These are phyloP conservation scores for Drosophila kanapiae DNA, from an alignment of 1,140 invertebrate genomes.

Conservation along the genomic window DNA sequence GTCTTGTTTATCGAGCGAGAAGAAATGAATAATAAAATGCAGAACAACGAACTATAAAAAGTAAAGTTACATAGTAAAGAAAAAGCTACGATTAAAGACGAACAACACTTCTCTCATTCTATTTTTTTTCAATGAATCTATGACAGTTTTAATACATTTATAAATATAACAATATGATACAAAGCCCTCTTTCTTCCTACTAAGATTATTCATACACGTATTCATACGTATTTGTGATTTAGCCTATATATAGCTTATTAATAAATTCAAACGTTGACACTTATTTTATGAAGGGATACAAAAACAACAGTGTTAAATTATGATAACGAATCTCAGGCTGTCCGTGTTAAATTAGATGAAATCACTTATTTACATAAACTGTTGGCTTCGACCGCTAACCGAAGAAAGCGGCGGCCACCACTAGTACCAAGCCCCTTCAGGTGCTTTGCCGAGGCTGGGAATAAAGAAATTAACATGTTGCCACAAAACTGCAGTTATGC, in stretches of 20 bases:
- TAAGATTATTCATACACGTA: not conserved
- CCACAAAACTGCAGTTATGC: conserved; percentile 78
- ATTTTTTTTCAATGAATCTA: not conserved
- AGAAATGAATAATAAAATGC: conserved; percentile 30
- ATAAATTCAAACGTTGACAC: not conserved
- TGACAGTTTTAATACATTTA: not conserved
- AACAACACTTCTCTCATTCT: too few relatives aligned
- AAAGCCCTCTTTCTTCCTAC: too few relatives aligned
- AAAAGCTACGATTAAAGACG: not conserved
- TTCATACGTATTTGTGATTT: not conserved
- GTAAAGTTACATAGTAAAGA: conserved; percentile 5
- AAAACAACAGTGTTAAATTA: not conserved
- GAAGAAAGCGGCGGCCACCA: conserved; percentile 35
- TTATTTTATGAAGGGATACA: conserved; percentile 6
- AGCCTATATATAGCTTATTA: not conserved
- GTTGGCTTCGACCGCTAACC: conserved; percentile 1
- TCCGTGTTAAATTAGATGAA: conserved; percentile 35
- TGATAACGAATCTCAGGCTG: conserved; percentile 22
- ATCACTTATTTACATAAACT: conserved; percentile 20
- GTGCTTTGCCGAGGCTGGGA: conserved; percentile 46
- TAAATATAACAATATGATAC: not conserved
- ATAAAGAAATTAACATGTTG: conserved; percentile 81
- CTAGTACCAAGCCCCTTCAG: conserved; percentile 1
- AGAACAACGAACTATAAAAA: conserved; percentile 22
- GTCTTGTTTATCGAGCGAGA: conserved; percentile 27